Conservation (phyloP, 2,797 vertebrate species). For the Helarctos malayanus region DNA sequence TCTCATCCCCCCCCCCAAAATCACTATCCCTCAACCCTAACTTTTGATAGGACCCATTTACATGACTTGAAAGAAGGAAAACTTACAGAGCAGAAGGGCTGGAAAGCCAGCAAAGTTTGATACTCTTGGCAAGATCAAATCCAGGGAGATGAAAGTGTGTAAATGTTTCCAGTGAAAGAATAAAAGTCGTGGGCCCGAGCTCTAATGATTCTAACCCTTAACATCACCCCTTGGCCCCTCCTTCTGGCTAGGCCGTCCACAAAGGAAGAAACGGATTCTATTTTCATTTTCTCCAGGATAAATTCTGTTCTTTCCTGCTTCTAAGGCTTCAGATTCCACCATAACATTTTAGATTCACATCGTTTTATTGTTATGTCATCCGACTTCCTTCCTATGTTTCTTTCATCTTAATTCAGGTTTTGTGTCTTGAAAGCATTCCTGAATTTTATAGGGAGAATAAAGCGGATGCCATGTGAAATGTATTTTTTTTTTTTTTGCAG, state of each 20-base stretch:
- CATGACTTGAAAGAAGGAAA: not conserved
- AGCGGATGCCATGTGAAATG: not conserved
- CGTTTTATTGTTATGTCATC: not conserved
- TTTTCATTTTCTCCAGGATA: not conserved
- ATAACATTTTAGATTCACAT: slow-evolving; percentile 29
- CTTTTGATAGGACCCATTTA: not conserved
- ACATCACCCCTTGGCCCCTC: not conserved
- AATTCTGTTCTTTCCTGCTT: not conserved
- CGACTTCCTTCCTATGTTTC: slow-evolving; percentile 23
- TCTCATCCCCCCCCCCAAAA: not conserved
- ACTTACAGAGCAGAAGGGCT: not conserved
- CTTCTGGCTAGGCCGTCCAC: not conserved
- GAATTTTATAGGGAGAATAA: slow-evolving; percentile 68
- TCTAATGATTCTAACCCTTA: not conserved
- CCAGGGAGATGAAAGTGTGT: slow-evolving; percentile 46
- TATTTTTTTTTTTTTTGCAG: not conserved
- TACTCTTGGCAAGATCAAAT: not conserved
- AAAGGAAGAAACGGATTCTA: not conserved
- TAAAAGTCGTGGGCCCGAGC: not conserved
- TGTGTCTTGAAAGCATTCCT: slow-evolving; percentile 72
- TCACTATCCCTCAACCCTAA: not conserved
- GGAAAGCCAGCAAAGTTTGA: not conserved
- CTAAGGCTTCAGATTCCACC: not conserved
- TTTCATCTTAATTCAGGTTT: slow-evolving; percentile 72
- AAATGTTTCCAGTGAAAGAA: slow-evolving; percentile 9